Evolutionary conservation across 53 echinoderm and acorn worm species (phyloP), one percentile per base, ranked within the genome.

Genomic region (Echinometra lucunter): DNA sequence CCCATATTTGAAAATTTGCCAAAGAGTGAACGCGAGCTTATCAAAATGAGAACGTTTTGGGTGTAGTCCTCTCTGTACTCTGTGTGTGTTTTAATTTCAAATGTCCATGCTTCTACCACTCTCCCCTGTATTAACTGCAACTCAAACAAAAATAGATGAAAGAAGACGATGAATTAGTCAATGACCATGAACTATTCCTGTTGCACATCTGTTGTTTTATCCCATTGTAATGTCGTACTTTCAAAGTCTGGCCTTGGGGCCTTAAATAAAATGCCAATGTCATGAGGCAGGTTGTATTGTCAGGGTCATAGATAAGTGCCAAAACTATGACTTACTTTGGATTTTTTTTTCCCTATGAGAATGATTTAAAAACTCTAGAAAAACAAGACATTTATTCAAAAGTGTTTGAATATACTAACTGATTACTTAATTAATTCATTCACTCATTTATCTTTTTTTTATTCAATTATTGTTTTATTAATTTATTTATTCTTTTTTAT

Each of bases 1-100:
- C 85, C 49, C 85, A 85, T 11, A 45, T 47, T 85, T 85, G 85
- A 85, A 85, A n/a, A 47, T 27, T 49, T 85, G 85, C 85, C 85
- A 85, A n/a, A 37, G 13, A 74, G 12, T 74, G 30, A 25, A 63
- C 63, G 63, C 63, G 25, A 63, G 63, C 63, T 63, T 63, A 27
- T 69, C 32, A 32, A 32, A 69, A 69, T 32, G 69, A 19, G 32
- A 32, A 63, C 53, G 34, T 37, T 1, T 37, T n/a, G 40, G 81
- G 81, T 42, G 81, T 81, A 9, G 81, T 19, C 44, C 44, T 6
- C 12, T 81, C 15, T 38, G 30, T 7, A 53, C 11, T 6, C 74
- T 35, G 74, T 30, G 74, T 74, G 74, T 74, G 28, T 35, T 32
- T 1, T 37, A 34, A 15, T 16, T 35, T 74, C 34, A 53, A 11